These are phyloP conservation scores for Drosophila prosaltans DNA, from an alignment of 1,140 invertebrate species.

Conservation along the genomic window DNA sequence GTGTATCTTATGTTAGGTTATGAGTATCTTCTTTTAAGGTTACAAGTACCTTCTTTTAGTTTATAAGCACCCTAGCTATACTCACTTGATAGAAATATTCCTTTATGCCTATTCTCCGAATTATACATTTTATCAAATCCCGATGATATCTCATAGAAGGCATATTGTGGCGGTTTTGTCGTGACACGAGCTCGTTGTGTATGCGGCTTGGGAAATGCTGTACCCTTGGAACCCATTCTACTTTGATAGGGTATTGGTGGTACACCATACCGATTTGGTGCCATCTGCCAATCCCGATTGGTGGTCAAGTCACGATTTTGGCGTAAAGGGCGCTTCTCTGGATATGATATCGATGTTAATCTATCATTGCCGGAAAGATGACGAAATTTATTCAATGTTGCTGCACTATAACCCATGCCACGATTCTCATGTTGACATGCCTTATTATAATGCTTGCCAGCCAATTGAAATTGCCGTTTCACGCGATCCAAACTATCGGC, in stretches of 20 bases:
- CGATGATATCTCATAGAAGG: slow-evolving; percentile 60
- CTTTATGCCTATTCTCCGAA: slow-evolving; percentile 60
- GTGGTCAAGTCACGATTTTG: slow-evolving; percentile 50
- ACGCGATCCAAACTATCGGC: slow-evolving; percentile 45
- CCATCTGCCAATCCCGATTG: slow-evolving; percentile 52
- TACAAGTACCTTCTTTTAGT: too few species aligned
- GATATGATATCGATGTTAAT: slow-evolving; percentile 30
- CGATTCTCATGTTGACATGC: slow-evolving; percentile 55
- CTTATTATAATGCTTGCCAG: slow-evolving; percentile 55
- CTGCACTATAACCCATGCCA: slow-evolving; percentile 35
- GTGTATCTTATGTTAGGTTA: too few species aligned
- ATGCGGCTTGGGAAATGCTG: slow-evolving; percentile 55
- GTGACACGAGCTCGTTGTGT: slow-evolving; percentile 39
- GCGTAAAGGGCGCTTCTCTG: slow-evolving; percentile 34
- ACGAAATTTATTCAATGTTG: slow-evolving; percentile 46
- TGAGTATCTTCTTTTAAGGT: too few species aligned
- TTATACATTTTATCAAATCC: slow-evolving; percentile 46
- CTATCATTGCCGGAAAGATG: slow-evolving; percentile 60
- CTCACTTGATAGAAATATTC: slow-evolving; percentile 72
- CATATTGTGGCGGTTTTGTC: slow-evolving; percentile 43
- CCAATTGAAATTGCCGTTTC: slow-evolving; percentile 56
- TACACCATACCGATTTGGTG: slow-evolving; percentile 68
- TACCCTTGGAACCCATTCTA: slow-evolving; percentile 51
- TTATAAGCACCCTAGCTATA: background rate
- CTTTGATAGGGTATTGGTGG: slow-evolving; percentile 42